Evolutionary conservation across 2,888 invertebrate species (phyloP).

Genomic region (Ferrisia virgata): DNA sequence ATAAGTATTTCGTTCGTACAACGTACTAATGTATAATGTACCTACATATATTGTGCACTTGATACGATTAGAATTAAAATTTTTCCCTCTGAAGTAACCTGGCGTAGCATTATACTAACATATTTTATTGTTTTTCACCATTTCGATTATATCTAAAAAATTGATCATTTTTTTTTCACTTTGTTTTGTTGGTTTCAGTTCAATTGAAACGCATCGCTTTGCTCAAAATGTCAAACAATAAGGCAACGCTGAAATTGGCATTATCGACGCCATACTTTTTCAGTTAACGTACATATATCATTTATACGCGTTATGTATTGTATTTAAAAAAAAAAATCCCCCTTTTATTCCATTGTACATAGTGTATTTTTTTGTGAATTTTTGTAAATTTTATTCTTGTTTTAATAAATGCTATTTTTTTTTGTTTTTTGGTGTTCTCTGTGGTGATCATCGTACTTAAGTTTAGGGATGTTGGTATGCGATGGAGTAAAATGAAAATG

Average conservation of each 20-base stretch:
- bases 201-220: background rate
- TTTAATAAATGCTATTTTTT: constrained; percentile 32
- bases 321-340: background rate
- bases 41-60: no score
- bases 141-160: background rate
- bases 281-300: background rate
- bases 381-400: constrained; percentile 30
- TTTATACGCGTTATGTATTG: background rate
- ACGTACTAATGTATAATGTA: no score
- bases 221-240: constrained; percentile 27
- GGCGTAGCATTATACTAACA: no score
- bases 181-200: background rate
- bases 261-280: background rate
- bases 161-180: background rate
- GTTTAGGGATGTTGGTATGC: background rate
- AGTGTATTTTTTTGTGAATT: constrained; percentile 26
- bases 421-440: background rate
- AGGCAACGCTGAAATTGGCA: background rate
- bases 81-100: no score
- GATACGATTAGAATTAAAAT: constrained; percentile 2
- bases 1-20: no score
- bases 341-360: background rate
- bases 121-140: background rate
- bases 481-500: background rate
- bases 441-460: background rate